Evolutionary conservation across 2,113 vertebrate genomes (phyloP).

Genomic region (Pituophis catenifer): DNA sequence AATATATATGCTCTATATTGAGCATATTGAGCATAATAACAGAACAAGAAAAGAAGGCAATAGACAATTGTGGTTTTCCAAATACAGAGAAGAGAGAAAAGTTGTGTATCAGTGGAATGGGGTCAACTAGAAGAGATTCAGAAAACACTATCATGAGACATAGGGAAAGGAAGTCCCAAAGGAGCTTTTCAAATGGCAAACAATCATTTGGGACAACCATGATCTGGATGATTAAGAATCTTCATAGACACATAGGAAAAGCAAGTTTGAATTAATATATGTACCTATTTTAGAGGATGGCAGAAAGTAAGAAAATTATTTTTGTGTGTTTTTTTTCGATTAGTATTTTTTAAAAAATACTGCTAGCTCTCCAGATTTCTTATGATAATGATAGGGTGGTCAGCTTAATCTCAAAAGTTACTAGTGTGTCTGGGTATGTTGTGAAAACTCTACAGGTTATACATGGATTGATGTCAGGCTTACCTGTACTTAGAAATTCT

Average conservation of each 20-base stretch:
- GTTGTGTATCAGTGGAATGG: background rate
- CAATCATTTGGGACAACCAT: background rate
- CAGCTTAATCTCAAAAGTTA: background rate
- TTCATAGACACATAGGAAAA: background rate
- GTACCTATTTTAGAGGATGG: background rate
- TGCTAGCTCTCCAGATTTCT: background rate
- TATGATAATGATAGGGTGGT: background rate
- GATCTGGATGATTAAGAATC: background rate
- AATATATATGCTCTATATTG: background rate
- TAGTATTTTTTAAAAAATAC: background rate
- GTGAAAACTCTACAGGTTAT: background rate
- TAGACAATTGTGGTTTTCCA: background rate
- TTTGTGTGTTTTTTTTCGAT: background rate
- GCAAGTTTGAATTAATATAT: background rate
- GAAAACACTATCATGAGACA: background rate
- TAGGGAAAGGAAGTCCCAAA: background rate
- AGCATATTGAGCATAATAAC: background rate
- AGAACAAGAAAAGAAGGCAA: background rate
- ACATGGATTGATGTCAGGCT: background rate
- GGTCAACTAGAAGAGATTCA: background rate
- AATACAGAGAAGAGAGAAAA: background rate
- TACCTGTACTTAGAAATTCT: background rate
- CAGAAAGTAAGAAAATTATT: background rate
- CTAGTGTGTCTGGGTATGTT: background rate
- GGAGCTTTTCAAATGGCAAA: background rate